Conservation (phyloP, 2,888 invertebrate genomes). For the Caenorhabditis zanzibari region DNA sequence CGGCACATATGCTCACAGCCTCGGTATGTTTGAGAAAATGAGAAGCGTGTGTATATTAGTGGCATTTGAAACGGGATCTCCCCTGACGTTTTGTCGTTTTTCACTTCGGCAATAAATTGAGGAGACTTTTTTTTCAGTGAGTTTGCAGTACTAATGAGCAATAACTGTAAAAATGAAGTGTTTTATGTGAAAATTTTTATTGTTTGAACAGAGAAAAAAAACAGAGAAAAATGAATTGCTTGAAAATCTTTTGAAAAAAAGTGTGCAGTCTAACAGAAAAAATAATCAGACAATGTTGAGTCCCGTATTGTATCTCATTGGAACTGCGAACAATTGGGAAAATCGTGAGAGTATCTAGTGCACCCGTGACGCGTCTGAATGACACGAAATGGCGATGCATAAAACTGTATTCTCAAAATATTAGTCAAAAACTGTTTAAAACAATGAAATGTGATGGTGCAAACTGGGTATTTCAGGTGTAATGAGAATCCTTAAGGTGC, state of each 20-base stretch:
- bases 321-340: too few species aligned
- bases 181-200: not conserved
- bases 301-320: too few species aligned
- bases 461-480: too few species aligned
- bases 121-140: conserved; percentile 13
- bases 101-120: conserved; percentile 42
- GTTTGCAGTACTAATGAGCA: conserved; percentile 6
- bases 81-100: conserved; percentile 46
- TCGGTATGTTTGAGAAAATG: conserved; percentile 66
- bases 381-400: too few species aligned
- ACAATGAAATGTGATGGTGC: too few species aligned
- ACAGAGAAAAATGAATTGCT: not conserved
- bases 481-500: too few species aligned
- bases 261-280: too few species aligned
- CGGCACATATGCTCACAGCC: conserved; percentile 68
- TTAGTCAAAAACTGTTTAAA: too few species aligned
- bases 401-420: too few species aligned
- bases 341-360: too few species aligned
- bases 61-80: conserved; percentile 61
- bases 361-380: too few species aligned
- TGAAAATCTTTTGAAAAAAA: not conserved
- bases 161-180: conserved; percentile 15
- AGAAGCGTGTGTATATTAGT: conserved; percentile 70
- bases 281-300: too few species aligned
- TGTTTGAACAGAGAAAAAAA: not conserved